Evolutionary conservation across 2,797 vertebrate species (phyloP).

Genomic region (Nyctibius grandis): DNA sequence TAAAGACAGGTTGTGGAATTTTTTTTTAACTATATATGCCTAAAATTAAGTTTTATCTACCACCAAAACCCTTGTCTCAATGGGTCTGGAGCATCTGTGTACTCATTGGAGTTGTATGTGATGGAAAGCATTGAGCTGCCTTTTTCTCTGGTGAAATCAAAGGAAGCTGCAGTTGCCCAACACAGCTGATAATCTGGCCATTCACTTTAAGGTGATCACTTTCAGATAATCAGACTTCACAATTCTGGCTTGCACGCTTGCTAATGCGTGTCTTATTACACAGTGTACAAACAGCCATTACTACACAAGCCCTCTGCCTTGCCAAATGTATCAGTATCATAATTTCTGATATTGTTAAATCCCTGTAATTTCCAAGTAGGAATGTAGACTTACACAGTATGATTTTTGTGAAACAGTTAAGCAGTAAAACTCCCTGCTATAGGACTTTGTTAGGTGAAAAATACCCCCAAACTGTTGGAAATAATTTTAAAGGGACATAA

Average conservation of each 20-base stretch:
- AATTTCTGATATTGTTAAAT: not conserved
- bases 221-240: not conserved
- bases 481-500: not conserved
- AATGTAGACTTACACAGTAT: not conserved
- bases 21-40: not conserved
- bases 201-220: not conserved
- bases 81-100: not conserved
- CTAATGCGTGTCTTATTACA: not conserved
- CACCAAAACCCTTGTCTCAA: not conserved
- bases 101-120: not conserved
- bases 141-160: not conserved
- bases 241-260: not conserved
- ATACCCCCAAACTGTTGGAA: not conserved
- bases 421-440: not conserved
- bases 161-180: not conserved
- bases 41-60: not conserved
- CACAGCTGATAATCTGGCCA: not conserved
- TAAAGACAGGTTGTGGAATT: not conserved
- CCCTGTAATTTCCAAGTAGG: not conserved
- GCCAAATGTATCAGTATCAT: not conserved
- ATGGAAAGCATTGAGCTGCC: not conserved
- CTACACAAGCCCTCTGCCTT: not conserved
- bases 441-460: not conserved
- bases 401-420: not conserved
- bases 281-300: not conserved